A percentile compares a stretch with the other conserved stretches of the same genome.
phyloP scores from a whole-genome alignment of 35 echinoderm and acorn worm genomes.

The Antedon bifida region DNA sequence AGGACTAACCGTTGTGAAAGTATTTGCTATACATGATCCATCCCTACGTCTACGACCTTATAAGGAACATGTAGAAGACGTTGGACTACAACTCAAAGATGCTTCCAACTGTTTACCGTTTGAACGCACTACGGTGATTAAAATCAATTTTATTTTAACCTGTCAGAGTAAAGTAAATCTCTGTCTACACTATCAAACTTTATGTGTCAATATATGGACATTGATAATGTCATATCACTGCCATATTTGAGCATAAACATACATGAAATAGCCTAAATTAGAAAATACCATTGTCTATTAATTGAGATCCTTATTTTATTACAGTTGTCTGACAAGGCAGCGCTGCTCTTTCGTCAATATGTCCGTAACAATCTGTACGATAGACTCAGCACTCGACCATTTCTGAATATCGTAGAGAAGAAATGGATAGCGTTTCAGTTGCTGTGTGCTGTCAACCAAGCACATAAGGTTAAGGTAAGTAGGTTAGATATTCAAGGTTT shows the following conservation, averaged over 20 bases:
- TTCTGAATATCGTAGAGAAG: slow-evolving; percentile 77
- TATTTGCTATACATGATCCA: slow-evolving; percentile 95
- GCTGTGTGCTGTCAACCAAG: slow-evolving; percentile 93
- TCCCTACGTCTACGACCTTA: slow-evolving; percentile 65
- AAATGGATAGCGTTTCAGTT: slow-evolving; percentile 98
- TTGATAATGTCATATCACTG: too few relatives aligned
- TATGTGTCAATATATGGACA: too few relatives aligned
- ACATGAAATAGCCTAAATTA: too few relatives aligned
- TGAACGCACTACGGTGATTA: slow-evolving; percentile 75
- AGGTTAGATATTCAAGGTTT: background rate
- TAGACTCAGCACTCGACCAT: slow-evolving; percentile 84
- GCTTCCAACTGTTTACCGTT: slow-evolving; percentile 87
- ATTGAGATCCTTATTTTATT: slow-evolving; percentile 8
- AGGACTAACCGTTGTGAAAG: slow-evolving; percentile 84
- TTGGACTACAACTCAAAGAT: slow-evolving; percentile 42
- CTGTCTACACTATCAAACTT: too few relatives aligned
- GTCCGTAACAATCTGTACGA: slow-evolving; percentile 92
- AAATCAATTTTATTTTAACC: background rate
- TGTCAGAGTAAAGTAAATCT: background rate
- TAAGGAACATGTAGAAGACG: slow-evolving; percentile 65
- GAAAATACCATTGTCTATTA: too few relatives aligned
- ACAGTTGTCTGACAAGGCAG: slow-evolving; percentile 90
- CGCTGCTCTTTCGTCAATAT: slow-evolving; percentile 85
- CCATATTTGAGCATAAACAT: too few relatives aligned
- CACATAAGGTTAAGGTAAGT: slow-evolving; percentile 67